phyloP scores from a whole-genome alignment of 2,888 invertebrate genomes.

The Lymantria monacha region DNA sequence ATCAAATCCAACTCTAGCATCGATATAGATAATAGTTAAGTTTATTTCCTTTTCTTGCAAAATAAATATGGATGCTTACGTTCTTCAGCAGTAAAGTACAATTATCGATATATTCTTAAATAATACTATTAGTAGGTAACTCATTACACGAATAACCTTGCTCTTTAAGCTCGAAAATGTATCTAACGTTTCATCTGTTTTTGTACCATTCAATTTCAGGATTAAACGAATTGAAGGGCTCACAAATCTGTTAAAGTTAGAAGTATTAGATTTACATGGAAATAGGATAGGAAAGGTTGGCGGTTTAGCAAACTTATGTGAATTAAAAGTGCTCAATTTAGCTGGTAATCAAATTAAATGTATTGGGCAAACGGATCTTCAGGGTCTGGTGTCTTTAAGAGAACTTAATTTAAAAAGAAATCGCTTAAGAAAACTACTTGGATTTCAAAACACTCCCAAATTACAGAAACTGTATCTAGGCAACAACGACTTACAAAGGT shows the following conservation, averaged over 20 bases:
- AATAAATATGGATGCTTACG: no score
- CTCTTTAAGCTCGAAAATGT: no score
- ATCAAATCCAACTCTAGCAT: no score
- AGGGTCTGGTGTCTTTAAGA: constrained; percentile 88
- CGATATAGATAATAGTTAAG: no score
- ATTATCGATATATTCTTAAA: no score
- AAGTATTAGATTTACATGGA: constrained; percentile 96
- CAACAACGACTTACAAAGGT: constrained; percentile 88
- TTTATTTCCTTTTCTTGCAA: no score
- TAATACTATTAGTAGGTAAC: no score
- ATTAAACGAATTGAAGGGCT: constrained; percentile 91
- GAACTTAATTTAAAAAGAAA: constrained; percentile 95
- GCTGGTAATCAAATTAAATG: constrained; percentile 94
- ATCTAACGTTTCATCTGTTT: neutral
- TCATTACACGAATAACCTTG: no score
- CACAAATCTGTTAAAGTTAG: constrained; percentile 87
- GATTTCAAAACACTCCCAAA: constrained; percentile 89
- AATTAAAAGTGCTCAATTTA: constrained; percentile 94
- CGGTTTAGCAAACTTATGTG: constrained; percentile 86
- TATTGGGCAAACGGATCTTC: constrained; percentile 89
- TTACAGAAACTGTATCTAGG: constrained; percentile 91
- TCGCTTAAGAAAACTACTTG: constrained; percentile 88
- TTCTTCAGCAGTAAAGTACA: no score
- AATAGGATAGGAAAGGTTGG: constrained; percentile 91
- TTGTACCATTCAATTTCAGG: constrained; percentile 59